A percentile compares a stretch with the other conserved stretches of the same genome.
Conservation (phyloP, 2,797 vertebrate species). For the Alcedo quadribrachys region DNA sequence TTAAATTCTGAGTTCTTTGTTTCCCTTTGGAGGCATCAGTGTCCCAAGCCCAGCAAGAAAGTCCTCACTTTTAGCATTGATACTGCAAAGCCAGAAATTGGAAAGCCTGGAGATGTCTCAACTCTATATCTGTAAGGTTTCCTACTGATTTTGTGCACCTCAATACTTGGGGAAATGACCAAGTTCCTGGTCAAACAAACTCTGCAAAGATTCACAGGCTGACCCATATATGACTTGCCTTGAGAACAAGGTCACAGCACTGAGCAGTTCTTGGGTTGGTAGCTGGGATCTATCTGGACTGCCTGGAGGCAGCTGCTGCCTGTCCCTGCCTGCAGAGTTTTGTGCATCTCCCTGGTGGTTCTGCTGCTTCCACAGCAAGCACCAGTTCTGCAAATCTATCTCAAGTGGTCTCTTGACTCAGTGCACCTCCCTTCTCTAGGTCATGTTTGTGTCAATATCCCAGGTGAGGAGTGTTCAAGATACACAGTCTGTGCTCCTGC, state of each 20-base stretch:
- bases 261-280: neutral
- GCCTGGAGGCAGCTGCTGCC: neutral
- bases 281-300: neutral
- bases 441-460: neutral
- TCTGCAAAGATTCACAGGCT: neutral
- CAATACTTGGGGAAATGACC: neutral
- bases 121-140: neutral
- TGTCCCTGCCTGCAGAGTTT: neutral
- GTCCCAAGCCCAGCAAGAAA: neutral
- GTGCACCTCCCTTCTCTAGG: neutral
- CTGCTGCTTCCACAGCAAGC: neutral
- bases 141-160: neutral
- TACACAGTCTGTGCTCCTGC: neutral
- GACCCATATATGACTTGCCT: fast-evolving
- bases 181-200: neutral
- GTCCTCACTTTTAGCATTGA: neutral
- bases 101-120: neutral
- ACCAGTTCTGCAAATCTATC: neutral
- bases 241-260: neutral
- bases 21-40: neutral
- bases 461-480: neutral
- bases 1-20: neutral
- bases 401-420: neutral
- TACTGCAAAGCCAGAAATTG: neutral
- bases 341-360: neutral